Conservation (phyloP, 2,888 invertebrate genomes). For the Zygothrica quintamaculata region DNA sequence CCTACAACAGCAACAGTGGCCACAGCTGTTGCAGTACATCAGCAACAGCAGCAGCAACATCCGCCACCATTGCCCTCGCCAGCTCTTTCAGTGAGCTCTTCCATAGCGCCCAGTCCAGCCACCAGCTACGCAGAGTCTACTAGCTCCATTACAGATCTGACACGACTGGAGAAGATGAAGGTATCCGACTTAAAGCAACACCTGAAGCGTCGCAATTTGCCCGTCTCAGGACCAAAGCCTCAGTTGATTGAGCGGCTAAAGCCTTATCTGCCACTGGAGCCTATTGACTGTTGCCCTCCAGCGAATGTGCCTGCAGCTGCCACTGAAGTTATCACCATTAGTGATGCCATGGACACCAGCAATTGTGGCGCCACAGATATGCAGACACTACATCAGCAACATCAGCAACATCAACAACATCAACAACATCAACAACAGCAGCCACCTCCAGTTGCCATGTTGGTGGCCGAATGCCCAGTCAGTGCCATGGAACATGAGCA, state of each 20-base stretch:
- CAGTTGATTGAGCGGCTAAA: constrained; percentile 96
- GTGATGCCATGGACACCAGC: constrained; percentile 80
- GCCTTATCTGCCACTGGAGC: constrained; percentile 87
- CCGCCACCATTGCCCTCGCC: constrained; percentile 86
- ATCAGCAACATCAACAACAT: constrained; percentile 28
- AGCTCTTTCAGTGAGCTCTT: constrained; percentile 85
- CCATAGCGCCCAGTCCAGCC: constrained; percentile 84
- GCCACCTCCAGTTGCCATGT: constrained; percentile 69
- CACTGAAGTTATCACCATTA: constrained; percentile 65
- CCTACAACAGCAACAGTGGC: constrained; percentile 38
- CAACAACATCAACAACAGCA: constrained; percentile 30
- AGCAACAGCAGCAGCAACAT: constrained; percentile 49
- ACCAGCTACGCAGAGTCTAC: constrained; percentile 83
- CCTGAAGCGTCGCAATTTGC: constrained; percentile 95
- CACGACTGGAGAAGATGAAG: constrained; percentile 97
- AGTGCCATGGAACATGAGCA: constrained; percentile 80
- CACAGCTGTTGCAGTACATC: constrained; percentile 18
- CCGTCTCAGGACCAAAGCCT: constrained; percentile 98
- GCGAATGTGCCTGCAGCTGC: constrained; percentile 48
- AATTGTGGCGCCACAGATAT: constrained; percentile 61
- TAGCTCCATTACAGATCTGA: constrained; percentile 82
- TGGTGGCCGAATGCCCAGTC: constrained; percentile 74
- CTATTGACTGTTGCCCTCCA: constrained; percentile 81
- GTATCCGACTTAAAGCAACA: constrained; percentile 97
- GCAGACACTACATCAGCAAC: constrained; percentile 24